Evolutionary conservation across 2,888 invertebrate species (phyloP).

Genomic region (Allophyes oxyacanthae): DNA sequence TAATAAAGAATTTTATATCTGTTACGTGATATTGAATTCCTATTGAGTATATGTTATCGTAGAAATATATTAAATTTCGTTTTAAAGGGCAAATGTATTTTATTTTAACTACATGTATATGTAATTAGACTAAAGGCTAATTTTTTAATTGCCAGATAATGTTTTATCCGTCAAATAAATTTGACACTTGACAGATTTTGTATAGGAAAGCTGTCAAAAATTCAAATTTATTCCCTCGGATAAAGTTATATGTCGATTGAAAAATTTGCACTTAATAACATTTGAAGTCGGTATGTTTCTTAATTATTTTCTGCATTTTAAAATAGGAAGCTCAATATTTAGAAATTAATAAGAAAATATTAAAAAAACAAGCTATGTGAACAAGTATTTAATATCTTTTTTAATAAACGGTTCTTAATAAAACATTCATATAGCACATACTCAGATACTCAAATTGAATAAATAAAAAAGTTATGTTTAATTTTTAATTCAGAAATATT

Average conservation of each 20-base stretch:
- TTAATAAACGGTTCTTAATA: neutral
- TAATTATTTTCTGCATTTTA: neutral
- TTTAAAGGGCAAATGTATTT: neutral
- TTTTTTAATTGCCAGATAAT: no score
- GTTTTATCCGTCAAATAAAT: no score
- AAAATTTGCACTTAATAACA: neutral
- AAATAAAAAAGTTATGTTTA: constrained; percentile 3
- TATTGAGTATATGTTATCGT: neutral
- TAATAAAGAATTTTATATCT: constrained; percentile 34
- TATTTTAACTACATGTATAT: neutral
- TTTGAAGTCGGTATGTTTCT: neutral
- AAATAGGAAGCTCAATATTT: neutral
- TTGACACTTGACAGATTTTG: no score
- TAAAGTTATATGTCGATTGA: no score
- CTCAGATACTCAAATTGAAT: neutral
- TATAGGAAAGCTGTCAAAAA: no score
- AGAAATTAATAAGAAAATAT: no score
- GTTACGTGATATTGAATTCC: constrained; percentile 34
- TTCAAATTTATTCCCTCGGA: no score
- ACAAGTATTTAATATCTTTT: neutral
- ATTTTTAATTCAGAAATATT: constrained; percentile 5
- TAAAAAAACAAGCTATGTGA: no score
- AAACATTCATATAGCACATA: constrained; percentile 1
- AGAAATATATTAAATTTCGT: neutral
- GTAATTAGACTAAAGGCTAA: no score